Base-by-base conservation (phyloP, 2,888 invertebrate species). In the Oegoconia quadripuncta region DNA sequence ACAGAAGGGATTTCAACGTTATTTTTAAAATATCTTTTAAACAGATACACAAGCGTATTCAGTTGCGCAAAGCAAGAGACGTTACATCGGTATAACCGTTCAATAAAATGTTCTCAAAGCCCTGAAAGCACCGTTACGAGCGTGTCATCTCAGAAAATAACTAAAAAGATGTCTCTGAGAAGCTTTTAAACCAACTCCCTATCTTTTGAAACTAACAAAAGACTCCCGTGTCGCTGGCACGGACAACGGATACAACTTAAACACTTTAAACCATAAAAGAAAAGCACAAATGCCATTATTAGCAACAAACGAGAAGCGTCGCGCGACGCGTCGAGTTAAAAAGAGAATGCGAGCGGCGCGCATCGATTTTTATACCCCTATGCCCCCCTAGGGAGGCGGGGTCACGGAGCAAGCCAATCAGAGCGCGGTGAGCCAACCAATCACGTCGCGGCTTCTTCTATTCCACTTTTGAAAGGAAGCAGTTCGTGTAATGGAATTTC, bases 361-460 rank as follows among this genome's bases (percentile, higher is more conserved):
- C 84, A 87, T 87, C 80, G 87, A 87, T 87, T 87, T 87, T 87
- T 86, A 84, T 86, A 82, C 70, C 76, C 32, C 27, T 35, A 23
- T 32, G 22, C 42, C 42, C 76, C 73, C 69, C 58, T 48, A 50
- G 67, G 59, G 81, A 70, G 84, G 84, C 80, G 82, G 83, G 80
- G 81, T 80, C 73, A 69, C 52, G 40, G 70, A 67, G 68, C 56
- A 67, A 55, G 80, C 84, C 84, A 84, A 84, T 83, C 80, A 72
- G 67, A 46, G 69, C 74, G 78, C 75, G 79, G 80, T 74, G 77
- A 75, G 68, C 76, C 77, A 62, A 70, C 86, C 86, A 86, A 86
- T 86, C 79, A 73, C 71, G 63, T 53, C 63, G 68, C 59, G 67
- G 69, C 69, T 64, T 66, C 66, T 72, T 71, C 60, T 71, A 69